Base-by-base conservation (phyloP, 2,113 vertebrate genomes). In the Boulengeromyrus knoepffleri region DNA sequence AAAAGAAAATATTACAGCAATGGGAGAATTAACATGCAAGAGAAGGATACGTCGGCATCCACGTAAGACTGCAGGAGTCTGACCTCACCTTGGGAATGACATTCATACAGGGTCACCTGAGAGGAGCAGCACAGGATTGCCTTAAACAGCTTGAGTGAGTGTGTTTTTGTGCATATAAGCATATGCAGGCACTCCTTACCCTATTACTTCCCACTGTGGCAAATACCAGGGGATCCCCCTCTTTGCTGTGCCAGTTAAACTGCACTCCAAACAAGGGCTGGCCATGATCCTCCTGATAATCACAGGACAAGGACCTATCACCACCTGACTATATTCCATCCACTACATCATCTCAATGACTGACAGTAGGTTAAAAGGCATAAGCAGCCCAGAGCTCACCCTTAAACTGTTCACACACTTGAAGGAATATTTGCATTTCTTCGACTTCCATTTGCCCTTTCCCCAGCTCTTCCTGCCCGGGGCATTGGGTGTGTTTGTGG, bases 211-310 rank as follows among this genome's bases (percentile, higher is more conserved):
- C 99, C 1, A 99, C 98, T 46, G 99, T 99, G 66, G 99, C 98
- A 90, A 99, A 99, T 92, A 99, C 99, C 62, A 99, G 95, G 0
- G 99, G 98, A 94, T 99, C 99, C 13, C 99, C 99, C 95, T 99
- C 98, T 94, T 99, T 99, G 93, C 98, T 99, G 94, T 99, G 97
- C 99, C 99, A 99, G 93, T 99, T 99, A 93, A 99, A 99, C 91
- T 99, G 99, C 87, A 99, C 99, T 85, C 98, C 99, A 94, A 99
- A 99, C 91, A 99, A 94, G 36, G 98, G 99, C 93, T 99, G 98
- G 6, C 97, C 97, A 90, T 99, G 99, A 93, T 99, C 98, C 95
- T 99, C 99, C 99, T 99, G 93, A 1, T 93, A 85, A 89, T 21
- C 13, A 91, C 89, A 94, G 94, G 17, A 58, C 36, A 88, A 46